Conservation (phyloP, 2,113 vertebrate species). For the Corydoras maculifer region DNA sequence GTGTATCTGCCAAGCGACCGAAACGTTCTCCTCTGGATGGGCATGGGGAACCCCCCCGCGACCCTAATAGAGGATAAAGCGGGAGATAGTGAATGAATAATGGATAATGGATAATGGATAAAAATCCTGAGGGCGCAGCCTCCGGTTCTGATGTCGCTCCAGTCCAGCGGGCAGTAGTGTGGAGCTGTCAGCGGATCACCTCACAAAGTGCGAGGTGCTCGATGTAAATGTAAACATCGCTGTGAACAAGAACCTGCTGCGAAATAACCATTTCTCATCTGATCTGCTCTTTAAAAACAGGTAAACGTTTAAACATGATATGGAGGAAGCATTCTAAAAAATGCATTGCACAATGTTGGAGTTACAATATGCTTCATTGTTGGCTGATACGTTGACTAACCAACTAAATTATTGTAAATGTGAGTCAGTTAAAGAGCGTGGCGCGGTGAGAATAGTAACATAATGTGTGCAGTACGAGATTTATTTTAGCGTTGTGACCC, state of each 20-base stretch:
- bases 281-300: constrained; percentile 53
- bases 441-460: not conserved
- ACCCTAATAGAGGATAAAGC: no score
- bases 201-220: not conserved
- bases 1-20: no score
- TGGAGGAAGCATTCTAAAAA: no score
- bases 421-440: not conserved
- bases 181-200: not conserved
- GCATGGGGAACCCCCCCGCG: no score
- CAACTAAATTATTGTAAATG: not conserved
- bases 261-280: constrained; percentile 46
- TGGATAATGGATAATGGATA: no score
- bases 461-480: not conserved
- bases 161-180: constrained; percentile 22
- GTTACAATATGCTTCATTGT: not conserved
- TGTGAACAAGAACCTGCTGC: constrained; percentile 8
- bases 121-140: no score
- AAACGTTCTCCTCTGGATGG: no score
- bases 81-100: no score
- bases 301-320: constrained; percentile 31
- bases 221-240: constrained; percentile 42
- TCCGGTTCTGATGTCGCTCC: constrained; percentile 7
- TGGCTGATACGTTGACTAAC: not conserved
- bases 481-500: not conserved
- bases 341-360: no score